Conservation (phyloP, 2,888 invertebrate genomes). For the Pandemis heparana region DNA sequence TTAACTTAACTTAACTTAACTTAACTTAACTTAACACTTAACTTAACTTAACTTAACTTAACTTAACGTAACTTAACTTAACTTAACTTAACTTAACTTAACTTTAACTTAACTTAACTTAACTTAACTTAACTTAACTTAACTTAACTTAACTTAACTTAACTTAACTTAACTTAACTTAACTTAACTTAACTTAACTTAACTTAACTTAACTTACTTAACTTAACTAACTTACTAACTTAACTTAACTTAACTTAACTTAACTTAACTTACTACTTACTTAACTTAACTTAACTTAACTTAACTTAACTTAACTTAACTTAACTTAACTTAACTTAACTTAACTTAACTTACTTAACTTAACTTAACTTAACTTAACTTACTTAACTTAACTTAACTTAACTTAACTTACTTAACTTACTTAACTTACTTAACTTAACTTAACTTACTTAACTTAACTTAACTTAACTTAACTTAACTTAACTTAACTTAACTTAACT, state of each 20-base stretch:
- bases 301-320: slow-evolving; percentile 44
- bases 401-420: slow-evolving; percentile 41
- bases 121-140: slow-evolving; percentile 23
- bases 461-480: slow-evolving; percentile 32
- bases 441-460: slow-evolving; percentile 36
- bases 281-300: slow-evolving; percentile 44
- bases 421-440: slow-evolving; percentile 36
- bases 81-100: slow-evolving; percentile 35
- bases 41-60: slow-evolving; percentile 39
- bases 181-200: slow-evolving; percentile 27
- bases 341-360: slow-evolving; percentile 35
- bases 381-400: slow-evolving; percentile 29
- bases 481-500: slow-evolving; percentile 5
- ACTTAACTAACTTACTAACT: slow-evolving; percentile 26
- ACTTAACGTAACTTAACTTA: slow-evolving; percentile 34
- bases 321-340: slow-evolving; percentile 44
- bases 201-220: slow-evolving; percentile 28
- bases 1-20: slow-evolving; percentile 27
- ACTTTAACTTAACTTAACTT: slow-evolving; percentile 33
- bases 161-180: slow-evolving; percentile 23
- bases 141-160: slow-evolving; percentile 22
- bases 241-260: slow-evolving; percentile 41
- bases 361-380: slow-evolving; percentile 44
- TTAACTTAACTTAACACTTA: slow-evolving; percentile 38
- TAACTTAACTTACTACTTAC: slow-evolving; percentile 47